A percentile compares a stretch with the other conserved stretches of the same genome.
Conservation (phyloP, 2,113 vertebrate genomes). For the Hippopotamus amphibius region DNA sequence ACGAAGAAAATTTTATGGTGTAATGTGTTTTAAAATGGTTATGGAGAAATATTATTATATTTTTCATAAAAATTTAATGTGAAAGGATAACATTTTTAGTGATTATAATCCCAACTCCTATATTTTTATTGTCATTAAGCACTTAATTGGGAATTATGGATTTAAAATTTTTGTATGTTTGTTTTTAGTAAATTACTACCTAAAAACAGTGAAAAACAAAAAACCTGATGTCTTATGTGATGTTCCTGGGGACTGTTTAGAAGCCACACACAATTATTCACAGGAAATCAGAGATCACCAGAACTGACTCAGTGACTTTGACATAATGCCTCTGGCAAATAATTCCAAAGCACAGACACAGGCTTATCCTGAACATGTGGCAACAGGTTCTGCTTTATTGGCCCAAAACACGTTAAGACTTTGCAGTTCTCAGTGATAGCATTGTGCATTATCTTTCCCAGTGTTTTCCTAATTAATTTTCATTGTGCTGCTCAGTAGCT, state of each 20-base stretch:
- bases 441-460: conserved; percentile 67
- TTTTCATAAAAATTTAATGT: conserved; percentile 78
- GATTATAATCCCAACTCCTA: not conserved
- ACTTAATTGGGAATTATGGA: conserved; percentile 41
- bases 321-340: conserved; percentile 37
- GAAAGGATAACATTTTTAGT: not conserved
- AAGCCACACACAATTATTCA: conserved; percentile 23
- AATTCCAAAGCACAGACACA: conserved; percentile 28
- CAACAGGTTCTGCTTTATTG: conserved; percentile 62
- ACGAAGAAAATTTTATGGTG: conserved; percentile 65
- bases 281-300: conserved; percentile 19
- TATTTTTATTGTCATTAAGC: conserved; percentile 63
- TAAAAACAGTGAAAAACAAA: not conserved
- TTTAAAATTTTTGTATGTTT: not conserved
- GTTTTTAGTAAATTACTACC: not conserved
- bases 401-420: conserved; percentile 33
- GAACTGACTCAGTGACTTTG: conserved; percentile 57
- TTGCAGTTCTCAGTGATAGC: conserved; percentile 46
- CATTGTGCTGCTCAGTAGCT: conserved; percentile 72
- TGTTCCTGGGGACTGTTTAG: conserved; percentile 11
- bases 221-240: fast-evolving
- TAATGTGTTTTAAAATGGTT: conserved; percentile 62
- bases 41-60: conserved; percentile 70
- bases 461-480: conserved; percentile 84
- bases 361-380: not conserved